phyloP scores from a whole-genome alignment of 2,113 vertebrate genomes.

The Phocoena phocoena region DNA sequence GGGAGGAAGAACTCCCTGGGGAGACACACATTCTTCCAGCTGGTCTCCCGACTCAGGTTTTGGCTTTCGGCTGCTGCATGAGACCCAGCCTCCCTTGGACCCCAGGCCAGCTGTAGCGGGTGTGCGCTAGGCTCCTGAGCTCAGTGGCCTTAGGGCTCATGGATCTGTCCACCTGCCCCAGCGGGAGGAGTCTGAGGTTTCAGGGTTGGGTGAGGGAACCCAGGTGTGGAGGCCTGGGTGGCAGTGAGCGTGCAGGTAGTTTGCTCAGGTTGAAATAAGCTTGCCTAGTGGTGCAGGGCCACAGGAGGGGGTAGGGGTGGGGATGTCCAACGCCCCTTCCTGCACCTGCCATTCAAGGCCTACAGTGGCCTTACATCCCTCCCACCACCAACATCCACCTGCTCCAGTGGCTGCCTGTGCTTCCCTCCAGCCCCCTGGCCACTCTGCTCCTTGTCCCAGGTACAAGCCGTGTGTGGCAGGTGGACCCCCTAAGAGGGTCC shows the following conservation, averaged over 20 bases:
- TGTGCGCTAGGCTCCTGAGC: neutral
- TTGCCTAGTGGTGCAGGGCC: neutral
- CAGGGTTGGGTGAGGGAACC: neutral
- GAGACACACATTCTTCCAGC: neutral
- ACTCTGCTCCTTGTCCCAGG: too few species aligned
- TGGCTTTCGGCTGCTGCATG: neutral
- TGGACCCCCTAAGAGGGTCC: neutral
- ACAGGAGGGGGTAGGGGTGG: neutral
- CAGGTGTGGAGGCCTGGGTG: neutral
- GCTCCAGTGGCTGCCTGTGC: fast-evolving
- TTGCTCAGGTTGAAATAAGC: neutral
- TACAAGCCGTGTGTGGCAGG: neutral
- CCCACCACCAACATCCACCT: neutral
- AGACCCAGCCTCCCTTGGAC: neutral
- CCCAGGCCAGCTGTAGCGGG: neutral
- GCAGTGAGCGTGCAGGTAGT: neutral
- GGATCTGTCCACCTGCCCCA: neutral
- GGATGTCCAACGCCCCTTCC: neutral
- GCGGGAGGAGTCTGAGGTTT: neutral
- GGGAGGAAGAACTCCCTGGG: neutral
- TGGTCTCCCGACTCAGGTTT: neutral
- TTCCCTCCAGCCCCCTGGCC: neutral
- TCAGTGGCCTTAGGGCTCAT: neutral
- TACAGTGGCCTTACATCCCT: neutral
- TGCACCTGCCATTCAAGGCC: neutral